Conservation (phyloP, 2,113 vertebrate genomes). For the Scartelaos histophorus region DNA sequence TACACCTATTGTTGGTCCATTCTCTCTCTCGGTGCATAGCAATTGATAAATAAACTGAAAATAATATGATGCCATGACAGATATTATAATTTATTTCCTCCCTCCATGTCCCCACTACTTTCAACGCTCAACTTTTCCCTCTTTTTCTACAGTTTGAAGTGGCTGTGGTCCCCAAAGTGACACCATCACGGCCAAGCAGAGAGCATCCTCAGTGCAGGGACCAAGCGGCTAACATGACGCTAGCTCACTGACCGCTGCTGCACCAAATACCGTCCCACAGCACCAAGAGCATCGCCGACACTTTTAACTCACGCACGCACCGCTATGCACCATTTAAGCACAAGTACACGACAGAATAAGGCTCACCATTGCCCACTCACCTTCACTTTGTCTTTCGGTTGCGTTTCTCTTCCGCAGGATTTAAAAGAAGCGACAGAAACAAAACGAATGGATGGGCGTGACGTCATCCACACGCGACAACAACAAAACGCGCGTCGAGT, state of each 20-base stretch:
- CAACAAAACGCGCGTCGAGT: constrained; percentile 23
- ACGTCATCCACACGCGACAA: not conserved
- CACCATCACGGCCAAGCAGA: not conserved
- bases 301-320: not conserved
- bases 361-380: not conserved
- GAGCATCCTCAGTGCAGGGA: not conserved
- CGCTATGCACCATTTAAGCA: not conserved
- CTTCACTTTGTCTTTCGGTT: constrained; percentile 20
- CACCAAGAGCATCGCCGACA: not conserved
- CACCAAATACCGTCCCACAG: constrained; percentile 47
- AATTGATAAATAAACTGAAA: too few species aligned
- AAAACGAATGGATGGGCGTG: constrained; percentile 39
- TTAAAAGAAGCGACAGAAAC: constrained; percentile 45
- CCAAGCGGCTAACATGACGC: constrained; percentile 15
- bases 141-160: too few species aligned
- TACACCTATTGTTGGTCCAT: too few species aligned
- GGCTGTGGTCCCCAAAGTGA: not conserved
- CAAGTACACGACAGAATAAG: not conserved
- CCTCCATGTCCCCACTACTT: too few species aligned
- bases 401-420: not conserved
- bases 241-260: constrained; percentile 50
- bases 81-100: too few species aligned
- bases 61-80: too few species aligned
- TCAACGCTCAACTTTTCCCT: too few species aligned
- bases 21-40: too few species aligned